These are phyloP conservation scores for Platycercus adscitus DNA, from an alignment of 2,113 vertebrate genomes.

Conservation along the genomic window DNA sequence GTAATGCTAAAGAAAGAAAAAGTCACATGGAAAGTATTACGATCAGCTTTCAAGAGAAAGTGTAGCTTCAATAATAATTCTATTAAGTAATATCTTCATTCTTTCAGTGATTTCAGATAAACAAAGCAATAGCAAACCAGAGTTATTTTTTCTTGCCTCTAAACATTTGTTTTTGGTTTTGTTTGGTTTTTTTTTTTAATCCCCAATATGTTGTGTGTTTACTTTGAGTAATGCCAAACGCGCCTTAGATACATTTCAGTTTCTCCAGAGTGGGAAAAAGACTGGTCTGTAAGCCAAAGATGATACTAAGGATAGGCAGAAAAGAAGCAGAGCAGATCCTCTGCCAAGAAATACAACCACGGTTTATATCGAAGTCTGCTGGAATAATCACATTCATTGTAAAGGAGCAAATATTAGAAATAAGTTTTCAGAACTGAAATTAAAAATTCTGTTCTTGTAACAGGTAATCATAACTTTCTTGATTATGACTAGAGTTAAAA, in stretches of 20 bases:
- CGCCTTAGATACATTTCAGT: neutral
- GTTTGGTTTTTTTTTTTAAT: neutral
- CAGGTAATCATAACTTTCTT: neutral
- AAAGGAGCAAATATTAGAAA: neutral
- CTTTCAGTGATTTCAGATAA: neutral
- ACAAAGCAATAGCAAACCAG: neutral
- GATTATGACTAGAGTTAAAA: neutral
- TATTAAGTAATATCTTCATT: neutral
- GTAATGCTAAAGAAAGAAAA: neutral
- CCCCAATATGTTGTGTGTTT: neutral
- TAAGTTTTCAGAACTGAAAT: neutral
- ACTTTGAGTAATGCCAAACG: neutral
- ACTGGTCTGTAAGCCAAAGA: neutral
- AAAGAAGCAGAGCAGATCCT: neutral
- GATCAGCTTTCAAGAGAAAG: neutral
- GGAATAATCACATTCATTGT: neutral
- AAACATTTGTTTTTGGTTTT: neutral
- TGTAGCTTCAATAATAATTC: neutral
- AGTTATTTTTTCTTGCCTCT: neutral
- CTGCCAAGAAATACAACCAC: neutral
- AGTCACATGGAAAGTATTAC: neutral
- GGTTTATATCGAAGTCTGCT: neutral
- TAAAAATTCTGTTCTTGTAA: neutral
- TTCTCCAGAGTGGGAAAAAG: neutral
- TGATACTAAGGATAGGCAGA: neutral